A percentile compares a stretch with the other conserved stretches of the same genome.
Evolutionary conservation across 2,797 vertebrate species (phyloP).

Genomic region (Halcyon chelicuti): DNA sequence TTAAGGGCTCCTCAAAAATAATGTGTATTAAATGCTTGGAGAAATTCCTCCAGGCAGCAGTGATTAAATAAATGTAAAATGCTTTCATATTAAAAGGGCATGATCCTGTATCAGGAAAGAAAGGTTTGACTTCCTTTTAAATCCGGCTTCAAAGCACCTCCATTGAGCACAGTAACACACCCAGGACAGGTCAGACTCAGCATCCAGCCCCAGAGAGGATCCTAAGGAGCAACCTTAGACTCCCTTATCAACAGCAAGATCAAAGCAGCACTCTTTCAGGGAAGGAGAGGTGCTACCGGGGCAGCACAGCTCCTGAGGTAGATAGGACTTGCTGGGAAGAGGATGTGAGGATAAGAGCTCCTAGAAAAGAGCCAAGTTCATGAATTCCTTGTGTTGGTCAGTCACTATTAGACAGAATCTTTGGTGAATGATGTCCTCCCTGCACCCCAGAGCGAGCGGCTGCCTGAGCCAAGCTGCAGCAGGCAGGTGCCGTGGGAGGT

Average conservation of each 20-base stretch:
- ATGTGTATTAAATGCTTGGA: not conserved
- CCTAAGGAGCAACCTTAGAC: not conserved
- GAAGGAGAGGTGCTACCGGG: not conserved
- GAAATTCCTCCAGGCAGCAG: not conserved
- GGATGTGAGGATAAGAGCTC: not conserved
- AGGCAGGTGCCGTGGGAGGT: not conserved
- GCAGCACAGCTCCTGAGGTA: not conserved
- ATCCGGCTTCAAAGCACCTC: not conserved
- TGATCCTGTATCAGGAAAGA: not conserved
- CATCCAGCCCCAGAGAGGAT: not conserved
- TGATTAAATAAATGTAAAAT: not conserved
- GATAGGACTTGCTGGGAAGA: not conserved
- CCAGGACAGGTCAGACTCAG: not conserved
- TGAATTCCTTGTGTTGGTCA: not conserved
- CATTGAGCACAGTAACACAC: rapidly evolving
- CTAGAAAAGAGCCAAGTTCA: not conserved
- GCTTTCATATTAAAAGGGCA: not conserved
- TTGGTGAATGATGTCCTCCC: not conserved
- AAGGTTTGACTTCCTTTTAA: not conserved
- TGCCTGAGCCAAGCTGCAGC: not conserved
- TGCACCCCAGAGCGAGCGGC: not conserved
- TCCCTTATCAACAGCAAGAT: not conserved
- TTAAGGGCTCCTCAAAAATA: not conserved
- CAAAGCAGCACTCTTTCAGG: not conserved
- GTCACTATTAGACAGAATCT: rapidly evolving